Evolutionary conservation across 2,113 vertebrate species (phyloP).

Genomic region (Pithys albifrons): DNA sequence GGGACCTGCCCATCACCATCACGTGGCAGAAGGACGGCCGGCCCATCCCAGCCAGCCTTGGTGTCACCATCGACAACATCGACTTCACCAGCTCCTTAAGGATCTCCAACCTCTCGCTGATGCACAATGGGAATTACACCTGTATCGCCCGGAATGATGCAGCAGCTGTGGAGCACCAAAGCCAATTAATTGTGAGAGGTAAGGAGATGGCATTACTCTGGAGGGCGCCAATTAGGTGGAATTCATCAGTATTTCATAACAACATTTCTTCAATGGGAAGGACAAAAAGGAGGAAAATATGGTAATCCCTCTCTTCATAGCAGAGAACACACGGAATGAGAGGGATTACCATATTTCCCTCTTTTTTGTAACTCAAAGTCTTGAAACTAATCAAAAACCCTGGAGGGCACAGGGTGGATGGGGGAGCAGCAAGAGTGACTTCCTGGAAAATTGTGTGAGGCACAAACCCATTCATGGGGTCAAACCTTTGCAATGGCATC

Average conservation of each 20-base stretch:
- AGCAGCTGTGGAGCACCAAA: slow-evolving; percentile 93
- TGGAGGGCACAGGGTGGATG: neutral
- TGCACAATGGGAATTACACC: slow-evolving; percentile 98
- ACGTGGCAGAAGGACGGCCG: slow-evolving; percentile 99
- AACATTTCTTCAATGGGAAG: neutral
- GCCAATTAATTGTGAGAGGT: slow-evolving; percentile 97
- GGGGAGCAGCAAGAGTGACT: neutral
- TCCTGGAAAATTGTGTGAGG: neutral
- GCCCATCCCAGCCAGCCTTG: slow-evolving; percentile 90
- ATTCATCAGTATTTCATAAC: neutral
- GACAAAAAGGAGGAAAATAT: neutral
- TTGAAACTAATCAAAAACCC: neutral
- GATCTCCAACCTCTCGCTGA: slow-evolving; percentile 93
- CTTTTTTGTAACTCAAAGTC: neutral
- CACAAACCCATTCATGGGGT: neutral
- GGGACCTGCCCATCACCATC: slow-evolving; percentile 95
- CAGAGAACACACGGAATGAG: neutral
- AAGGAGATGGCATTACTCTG: neutral
- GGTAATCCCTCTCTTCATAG: neutral
- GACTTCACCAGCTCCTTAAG: slow-evolving; percentile 97
- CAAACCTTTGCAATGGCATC: neutral
- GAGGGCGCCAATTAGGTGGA: neutral
- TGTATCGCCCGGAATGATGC: slow-evolving; percentile 98
- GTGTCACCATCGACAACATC: slow-evolving; percentile 97
- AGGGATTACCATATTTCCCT: too few relatives aligned